Base-by-base conservation (phyloP, 2,113 vertebrate species). In the Coptodon bakossiorum region DNA sequence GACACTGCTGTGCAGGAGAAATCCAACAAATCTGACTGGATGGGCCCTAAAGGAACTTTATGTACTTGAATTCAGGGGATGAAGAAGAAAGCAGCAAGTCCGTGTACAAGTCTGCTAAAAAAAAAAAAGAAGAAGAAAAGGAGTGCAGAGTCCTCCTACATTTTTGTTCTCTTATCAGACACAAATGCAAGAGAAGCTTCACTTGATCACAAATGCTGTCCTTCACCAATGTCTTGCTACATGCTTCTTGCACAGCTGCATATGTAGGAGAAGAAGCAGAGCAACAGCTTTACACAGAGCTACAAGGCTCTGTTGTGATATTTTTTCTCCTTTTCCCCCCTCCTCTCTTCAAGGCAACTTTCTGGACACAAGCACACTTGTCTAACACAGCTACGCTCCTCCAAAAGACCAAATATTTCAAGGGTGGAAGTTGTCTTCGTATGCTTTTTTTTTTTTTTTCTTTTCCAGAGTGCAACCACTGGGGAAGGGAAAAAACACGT, bases 361-460 rank as follows among this genome's bases (percentile, higher is more conserved):
- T 36, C 38, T 36, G 38, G 84, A 85, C 57, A 82, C 71, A 80
- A 90, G 84, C 92, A 85, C 92, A 89, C 56, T 82, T 19, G 22
- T 85, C 63, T 12, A 1, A 81, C 84, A 78, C 66, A 45, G 24
- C 29, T 83, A 43, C 86, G 86, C 85, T 81, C 73, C 59, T 81
- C 24, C 53, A 80, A 68, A 90, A 68, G 91, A 93, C 94, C 94
- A 94, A 93, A 95, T 88, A 91, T 83, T 82, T 85, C 45, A 84
- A 82, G 36, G 34, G 17, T 14, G 68, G 86, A 90, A 24, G 89
- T 91, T 79, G 53, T 84, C 36, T 85, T 79, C 9, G 83, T 84
- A 88, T 91, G 87, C 73, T 80, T 91, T 88, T 86, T 66, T 4
- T 31, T 91, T 80, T 90, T 89, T 88, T 19, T 86, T 24, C 82